These are phyloP conservation scores for Lacanobia oleracea DNA, from an alignment of 2,888 invertebrate species.

Conservation along the genomic window DNA sequence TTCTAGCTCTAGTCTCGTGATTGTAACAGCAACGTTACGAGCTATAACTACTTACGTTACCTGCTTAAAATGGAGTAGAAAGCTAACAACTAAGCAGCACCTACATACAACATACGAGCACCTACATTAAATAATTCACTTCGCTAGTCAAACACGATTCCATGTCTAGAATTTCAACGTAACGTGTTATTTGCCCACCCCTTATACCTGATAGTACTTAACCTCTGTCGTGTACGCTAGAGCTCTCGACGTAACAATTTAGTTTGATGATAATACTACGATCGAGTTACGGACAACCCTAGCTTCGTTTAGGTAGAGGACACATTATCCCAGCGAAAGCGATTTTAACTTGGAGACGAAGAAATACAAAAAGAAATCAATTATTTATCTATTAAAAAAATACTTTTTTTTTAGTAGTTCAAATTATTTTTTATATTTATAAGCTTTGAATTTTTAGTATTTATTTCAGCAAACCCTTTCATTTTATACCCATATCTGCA, in stretches of 20 bases:
- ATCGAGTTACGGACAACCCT: slow-evolving; percentile 84
- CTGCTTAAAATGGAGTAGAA: slow-evolving; percentile 23
- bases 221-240: slow-evolving; percentile 76
- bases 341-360: background rate
- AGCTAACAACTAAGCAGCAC: slow-evolving; percentile 19
- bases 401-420: too few species aligned
- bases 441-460: too few species aligned
- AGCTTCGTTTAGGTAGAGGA: slow-evolving; percentile 64
- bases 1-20: background rate
- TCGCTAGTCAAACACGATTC: slow-evolving; percentile 52
- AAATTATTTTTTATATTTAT: too few species aligned
- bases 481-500: too few species aligned
- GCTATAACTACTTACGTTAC: background rate
- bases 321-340: slow-evolving; percentile 32
- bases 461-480: too few species aligned
- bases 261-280: slow-evolving; percentile 83
- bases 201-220: slow-evolving; percentile 75
- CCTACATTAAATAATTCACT: slow-evolving; percentile 47
- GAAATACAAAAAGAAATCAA: too few species aligned
- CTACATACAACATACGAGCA: slow-evolving; percentile 5
- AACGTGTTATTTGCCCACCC: slow-evolving; percentile 63
- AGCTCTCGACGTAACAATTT: slow-evolving; percentile 81
- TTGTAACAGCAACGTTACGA: background rate
- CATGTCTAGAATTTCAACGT: slow-evolving; percentile 61
- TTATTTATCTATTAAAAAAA: too few species aligned